phyloP scores from a whole-genome alignment of 2,797 vertebrate genomes.

The Lagodon rhomboides region DNA sequence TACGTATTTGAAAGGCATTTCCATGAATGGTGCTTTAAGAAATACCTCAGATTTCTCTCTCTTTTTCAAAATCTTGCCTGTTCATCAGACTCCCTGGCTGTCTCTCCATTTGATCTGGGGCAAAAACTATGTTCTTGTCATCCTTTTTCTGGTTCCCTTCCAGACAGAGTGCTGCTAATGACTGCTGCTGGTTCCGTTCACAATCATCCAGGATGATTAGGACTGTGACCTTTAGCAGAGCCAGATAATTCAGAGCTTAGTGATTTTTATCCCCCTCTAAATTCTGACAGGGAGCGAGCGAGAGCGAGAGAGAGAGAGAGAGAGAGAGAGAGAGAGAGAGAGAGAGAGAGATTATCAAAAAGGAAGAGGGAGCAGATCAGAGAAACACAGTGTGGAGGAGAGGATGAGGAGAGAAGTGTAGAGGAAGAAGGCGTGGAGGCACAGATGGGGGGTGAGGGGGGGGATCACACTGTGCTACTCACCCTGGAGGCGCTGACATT shows the following conservation, averaged over 20 bases:
- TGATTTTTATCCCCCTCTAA: slow-evolving; percentile 71
- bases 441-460: slow-evolving; percentile 61
- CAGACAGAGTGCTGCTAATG: slow-evolving; percentile 77
- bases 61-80: not conserved
- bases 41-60: not conserved
- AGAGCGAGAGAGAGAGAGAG: slow-evolving; percentile 3
- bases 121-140: slow-evolving; percentile 61
- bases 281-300: slow-evolving; percentile 53
- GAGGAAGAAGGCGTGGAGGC: slow-evolving; percentile 51
- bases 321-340: slow-evolving; percentile 8
- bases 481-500: slow-evolving; percentile 78
- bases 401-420: slow-evolving; percentile 61
- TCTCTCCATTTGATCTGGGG: slow-evolving; percentile 46
- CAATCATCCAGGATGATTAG: slow-evolving; percentile 76
- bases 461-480: slow-evolving; percentile 74
- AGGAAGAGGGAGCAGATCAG: slow-evolving; percentile 49
- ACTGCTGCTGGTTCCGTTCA: slow-evolving; percentile 68
- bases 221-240: slow-evolving; percentile 81
- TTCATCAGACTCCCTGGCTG: slow-evolving; percentile 6
- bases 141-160: slow-evolving; percentile 50
- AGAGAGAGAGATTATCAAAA: slow-evolving; percentile 46
- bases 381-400: slow-evolving; percentile 55
- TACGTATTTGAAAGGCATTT: not conserved
- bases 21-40: not conserved
- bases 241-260: slow-evolving; percentile 78